Percentiles rank a stretch among this genome's conserved stretches.
These are phyloP conservation scores for Irena cyanogastra DNA, from an alignment of 2,113 vertebrate genomes.

Conservation along the genomic window DNA sequence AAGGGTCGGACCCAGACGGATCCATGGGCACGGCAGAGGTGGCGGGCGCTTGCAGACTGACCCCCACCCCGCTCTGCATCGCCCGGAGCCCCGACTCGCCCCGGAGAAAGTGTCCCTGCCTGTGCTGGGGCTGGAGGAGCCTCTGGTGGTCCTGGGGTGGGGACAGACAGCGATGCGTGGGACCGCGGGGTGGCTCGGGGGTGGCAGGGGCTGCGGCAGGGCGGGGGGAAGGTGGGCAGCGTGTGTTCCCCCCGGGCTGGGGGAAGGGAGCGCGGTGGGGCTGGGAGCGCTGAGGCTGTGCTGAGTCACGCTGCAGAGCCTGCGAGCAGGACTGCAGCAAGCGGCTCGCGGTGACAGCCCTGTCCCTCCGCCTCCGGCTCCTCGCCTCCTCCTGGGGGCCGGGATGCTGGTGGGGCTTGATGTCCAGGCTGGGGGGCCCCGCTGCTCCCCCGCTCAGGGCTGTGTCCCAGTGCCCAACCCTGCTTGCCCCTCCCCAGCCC, in stretches of 20 bases:
- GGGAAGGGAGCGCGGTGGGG: background rate
- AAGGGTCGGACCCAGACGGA: accelerated
- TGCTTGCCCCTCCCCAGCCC: background rate
- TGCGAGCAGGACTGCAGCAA: slow-evolving; percentile 52
- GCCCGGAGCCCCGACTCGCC: accelerated
- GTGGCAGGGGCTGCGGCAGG: background rate
- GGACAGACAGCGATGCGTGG: background rate
- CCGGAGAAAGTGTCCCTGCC: background rate
- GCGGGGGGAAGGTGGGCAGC: background rate
- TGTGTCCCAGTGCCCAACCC: accelerated
- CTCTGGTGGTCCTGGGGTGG: background rate
- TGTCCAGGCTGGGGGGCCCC: background rate
- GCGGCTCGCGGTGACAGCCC: slow-evolving; percentile 1
- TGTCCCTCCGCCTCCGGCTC: background rate
- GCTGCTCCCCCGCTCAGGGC: accelerated
- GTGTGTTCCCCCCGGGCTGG: background rate
- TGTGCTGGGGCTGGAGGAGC: background rate
- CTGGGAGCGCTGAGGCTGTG: slow-evolving; percentile 6
- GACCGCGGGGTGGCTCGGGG: background rate
- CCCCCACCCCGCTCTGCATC: background rate
- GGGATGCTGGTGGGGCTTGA: background rate
- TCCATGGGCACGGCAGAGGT: background rate
- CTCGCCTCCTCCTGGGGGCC: background rate
- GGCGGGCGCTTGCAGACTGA: background rate
- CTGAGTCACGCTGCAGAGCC: slow-evolving; percentile 68